Conservation (phyloP, 2,113 vertebrate species). For the Melanerpes formicivorus region DNA sequence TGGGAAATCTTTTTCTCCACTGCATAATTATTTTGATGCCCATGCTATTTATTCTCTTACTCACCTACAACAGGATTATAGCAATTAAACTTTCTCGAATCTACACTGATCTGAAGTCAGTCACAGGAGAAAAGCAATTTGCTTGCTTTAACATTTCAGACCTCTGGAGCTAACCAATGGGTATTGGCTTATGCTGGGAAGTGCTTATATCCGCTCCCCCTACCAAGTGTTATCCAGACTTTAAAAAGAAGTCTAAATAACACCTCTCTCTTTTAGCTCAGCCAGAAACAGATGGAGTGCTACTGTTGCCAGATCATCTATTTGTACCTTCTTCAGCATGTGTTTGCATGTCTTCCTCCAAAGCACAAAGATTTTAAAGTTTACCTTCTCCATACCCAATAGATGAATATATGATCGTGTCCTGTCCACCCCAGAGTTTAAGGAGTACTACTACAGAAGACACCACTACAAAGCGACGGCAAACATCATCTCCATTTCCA, state of each 20-base stretch:
- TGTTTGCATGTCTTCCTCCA: background rate
- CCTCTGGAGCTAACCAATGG: background rate
- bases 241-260: conserved; percentile 4
- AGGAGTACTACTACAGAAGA: conserved; percentile 63
- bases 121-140: background rate
- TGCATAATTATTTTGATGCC: background rate
- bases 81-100: background rate
- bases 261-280: background rate
- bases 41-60: background rate
- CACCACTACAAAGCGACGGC: conserved; percentile 39
- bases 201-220: background rate
- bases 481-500: conserved; percentile 49
- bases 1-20: background rate
- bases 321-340: background rate
- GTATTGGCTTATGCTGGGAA: background rate
- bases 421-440: background rate
- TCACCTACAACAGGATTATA: background rate
- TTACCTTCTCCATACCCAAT: background rate
- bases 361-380: background rate
- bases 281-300: conserved; percentile 2
- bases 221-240: background rate
- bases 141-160: background rate
- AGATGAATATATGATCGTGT: background rate
- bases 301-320: background rate
- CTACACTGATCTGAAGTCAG: background rate